Conservation (phyloP, 2,797 vertebrate species). For the Pangasius larnaudii region DNA sequence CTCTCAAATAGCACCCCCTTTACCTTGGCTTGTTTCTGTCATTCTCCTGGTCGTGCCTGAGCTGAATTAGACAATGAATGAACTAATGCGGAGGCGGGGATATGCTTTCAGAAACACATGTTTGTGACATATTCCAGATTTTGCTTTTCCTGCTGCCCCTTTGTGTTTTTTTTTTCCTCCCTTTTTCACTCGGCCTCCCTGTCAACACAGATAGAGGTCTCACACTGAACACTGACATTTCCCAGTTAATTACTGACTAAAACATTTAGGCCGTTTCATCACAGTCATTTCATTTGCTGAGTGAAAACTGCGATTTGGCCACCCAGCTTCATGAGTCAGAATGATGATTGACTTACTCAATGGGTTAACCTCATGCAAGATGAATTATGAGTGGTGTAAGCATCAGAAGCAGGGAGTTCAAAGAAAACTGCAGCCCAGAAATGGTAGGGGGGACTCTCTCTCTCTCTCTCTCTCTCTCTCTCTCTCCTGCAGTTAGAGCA, state of each 20-base stretch:
- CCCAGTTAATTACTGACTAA: conserved; percentile 16
- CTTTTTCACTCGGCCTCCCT: background rate
- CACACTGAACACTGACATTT: conserved; percentile 22
- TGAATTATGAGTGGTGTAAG: conserved; percentile 24
- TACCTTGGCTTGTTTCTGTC: conserved; percentile 29
- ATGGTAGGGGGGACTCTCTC: background rate
- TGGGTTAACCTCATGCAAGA: conserved; percentile 1
- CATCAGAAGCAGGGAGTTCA: background rate
- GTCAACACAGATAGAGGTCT: conserved; percentile 14
- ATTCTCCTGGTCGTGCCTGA: conserved; percentile 27
- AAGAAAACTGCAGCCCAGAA: background rate
- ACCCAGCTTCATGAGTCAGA: conserved; percentile 25
- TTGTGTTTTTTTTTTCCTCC: background rate
- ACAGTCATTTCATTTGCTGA: conserved; percentile 39
- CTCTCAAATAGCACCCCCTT: conserved; percentile 34
- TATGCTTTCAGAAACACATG: background rate
- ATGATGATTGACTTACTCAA: conserved; percentile 9
- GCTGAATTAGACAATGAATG: background rate
- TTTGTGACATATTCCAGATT: background rate
- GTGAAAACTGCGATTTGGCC: conserved; percentile 23
- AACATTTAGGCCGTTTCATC: conserved; percentile 21
- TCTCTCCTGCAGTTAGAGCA: background rate
- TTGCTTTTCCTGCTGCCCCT: background rate
- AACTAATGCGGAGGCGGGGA: conserved; percentile 7
- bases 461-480: background rate